These are phyloP conservation scores for Falco peregrinus DNA, from an alignment of 2,797 vertebrate genomes.

Conservation along the genomic window DNA sequence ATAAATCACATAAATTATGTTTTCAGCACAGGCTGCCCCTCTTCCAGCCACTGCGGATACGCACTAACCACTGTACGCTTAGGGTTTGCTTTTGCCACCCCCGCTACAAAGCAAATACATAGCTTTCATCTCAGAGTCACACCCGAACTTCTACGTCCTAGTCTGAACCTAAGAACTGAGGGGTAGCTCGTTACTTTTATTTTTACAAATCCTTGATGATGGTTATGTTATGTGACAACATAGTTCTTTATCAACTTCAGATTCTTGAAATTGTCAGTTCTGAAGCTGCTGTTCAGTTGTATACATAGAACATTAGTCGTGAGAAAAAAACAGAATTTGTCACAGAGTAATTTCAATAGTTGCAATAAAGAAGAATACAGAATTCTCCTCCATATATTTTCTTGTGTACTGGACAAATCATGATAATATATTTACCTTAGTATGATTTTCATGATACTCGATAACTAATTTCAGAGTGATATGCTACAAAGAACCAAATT, in stretches of 20 bases:
- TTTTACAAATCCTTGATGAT: neutral
- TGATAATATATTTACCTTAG: neutral
- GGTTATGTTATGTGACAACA: neutral
- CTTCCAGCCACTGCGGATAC: neutral
- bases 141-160: neutral
- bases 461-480: neutral
- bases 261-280: neutral
- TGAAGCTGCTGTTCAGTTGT: neutral
- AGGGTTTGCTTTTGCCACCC: neutral
- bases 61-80: neutral
- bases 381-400: neutral
- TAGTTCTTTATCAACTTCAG: neutral
- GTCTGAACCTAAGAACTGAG: neutral
- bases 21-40: neutral
- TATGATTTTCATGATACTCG: neutral
- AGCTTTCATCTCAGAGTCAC: neutral
- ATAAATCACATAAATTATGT: neutral
- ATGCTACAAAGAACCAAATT: neutral
- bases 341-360: neutral
- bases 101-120: neutral
- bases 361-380: neutral
- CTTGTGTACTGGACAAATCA: neutral
- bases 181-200: neutral
- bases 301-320: neutral
- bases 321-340: neutral